Evolutionary conservation across 2,113 vertebrate species (phyloP).

Genomic region (Pelvicachromis taeniatus): DNA sequence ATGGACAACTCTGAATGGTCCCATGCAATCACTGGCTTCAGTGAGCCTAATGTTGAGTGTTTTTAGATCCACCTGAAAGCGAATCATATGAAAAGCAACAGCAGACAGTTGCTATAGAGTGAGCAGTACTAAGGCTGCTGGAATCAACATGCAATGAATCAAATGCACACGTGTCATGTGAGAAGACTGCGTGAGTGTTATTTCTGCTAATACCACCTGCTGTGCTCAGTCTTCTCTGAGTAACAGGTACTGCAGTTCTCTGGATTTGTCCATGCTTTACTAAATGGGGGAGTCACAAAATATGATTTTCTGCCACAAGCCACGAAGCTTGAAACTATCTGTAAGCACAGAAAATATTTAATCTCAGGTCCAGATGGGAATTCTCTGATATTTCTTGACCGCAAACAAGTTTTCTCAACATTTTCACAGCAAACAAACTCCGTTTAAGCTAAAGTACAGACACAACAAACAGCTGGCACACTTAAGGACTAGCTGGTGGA

Average conservation of each 20-base stretch:
- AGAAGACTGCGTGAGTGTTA: not conserved
- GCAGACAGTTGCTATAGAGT: not conserved
- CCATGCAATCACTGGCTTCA: not conserved
- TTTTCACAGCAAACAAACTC: not conserved
- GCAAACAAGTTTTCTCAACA: not conserved
- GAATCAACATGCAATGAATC: not conserved
- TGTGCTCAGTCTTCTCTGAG: not conserved
- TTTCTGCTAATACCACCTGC: not conserved
- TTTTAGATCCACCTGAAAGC: not conserved
- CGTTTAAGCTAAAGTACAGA: not conserved
- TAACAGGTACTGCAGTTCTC: not conserved
- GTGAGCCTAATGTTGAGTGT: not conserved
- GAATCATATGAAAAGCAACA: not conserved
- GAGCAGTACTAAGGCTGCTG: not conserved
- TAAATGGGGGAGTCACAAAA: not conserved
- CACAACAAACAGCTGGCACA: not conserved
- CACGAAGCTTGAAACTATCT: not conserved
- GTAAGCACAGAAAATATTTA: not conserved
- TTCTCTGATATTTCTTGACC: not conserved
- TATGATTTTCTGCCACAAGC: not conserved
- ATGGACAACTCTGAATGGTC: not conserved
- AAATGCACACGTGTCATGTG: not conserved
- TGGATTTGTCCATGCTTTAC: not conserved
- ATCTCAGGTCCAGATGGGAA: not conserved
- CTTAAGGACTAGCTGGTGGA: not conserved